A percentile compares a stretch with the other conserved stretches of the same genome.
Evolutionary conservation across 2,888 invertebrate genomes (phyloP).

Genomic region (Leucophora obtusa): DNA sequence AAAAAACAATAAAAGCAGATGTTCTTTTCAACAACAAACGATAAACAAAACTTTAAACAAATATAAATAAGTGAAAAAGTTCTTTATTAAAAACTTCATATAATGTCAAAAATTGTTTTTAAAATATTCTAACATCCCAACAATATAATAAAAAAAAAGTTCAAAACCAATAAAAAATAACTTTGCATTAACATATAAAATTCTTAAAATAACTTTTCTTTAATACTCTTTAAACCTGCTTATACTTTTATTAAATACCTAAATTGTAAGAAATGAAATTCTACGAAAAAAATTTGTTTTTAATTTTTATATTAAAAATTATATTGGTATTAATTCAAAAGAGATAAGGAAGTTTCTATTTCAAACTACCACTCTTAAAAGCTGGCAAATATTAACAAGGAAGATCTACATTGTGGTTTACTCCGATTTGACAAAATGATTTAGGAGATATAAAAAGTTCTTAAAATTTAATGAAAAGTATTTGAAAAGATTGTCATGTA

Average conservation of each 20-base stretch:
- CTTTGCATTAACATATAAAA: neutral
- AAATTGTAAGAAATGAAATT: neutral
- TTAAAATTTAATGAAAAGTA: too few species aligned
- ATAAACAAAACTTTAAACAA: neutral
- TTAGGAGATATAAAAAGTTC: too few species aligned
- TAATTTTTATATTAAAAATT: conserved; percentile 21
- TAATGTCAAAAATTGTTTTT: neutral
- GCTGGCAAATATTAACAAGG: too few species aligned
- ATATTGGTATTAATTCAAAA: conserved; percentile 25
- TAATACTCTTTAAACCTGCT: neutral
- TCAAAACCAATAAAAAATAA: neutral
- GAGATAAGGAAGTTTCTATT: neutral
- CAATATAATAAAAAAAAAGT: neutral
- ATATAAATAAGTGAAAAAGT: neutral
- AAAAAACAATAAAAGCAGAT: conserved; percentile 4
- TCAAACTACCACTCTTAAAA: neutral
- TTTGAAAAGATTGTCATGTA: too few species aligned
- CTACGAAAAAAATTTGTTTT: neutral
- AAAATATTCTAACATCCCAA: neutral
- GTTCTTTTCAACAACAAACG: neutral
- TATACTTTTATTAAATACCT: neutral
- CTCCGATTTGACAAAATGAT: too few species aligned
- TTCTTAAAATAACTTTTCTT: neutral
- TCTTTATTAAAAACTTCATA: conserved; percentile 10
- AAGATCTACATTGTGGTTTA: too few species aligned